These are phyloP conservation scores for Bombus haemorrhoidalis DNA, from an alignment of 1,140 invertebrate species.

Conservation along the genomic window DNA sequence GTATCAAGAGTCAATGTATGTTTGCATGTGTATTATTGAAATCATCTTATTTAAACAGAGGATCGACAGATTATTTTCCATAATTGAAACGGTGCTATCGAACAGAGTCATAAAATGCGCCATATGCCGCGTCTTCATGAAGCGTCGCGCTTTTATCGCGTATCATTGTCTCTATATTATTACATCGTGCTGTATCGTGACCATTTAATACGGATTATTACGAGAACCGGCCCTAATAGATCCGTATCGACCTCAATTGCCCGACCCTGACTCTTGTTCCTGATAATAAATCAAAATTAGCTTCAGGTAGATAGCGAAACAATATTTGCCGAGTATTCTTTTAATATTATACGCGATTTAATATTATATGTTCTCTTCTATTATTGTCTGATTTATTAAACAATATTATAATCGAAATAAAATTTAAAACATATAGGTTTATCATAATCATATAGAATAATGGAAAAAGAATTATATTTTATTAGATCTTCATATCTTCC, in stretches of 20 bases:
- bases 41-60: constrained; percentile 27
- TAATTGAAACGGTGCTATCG: constrained; percentile 35
- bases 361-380: neutral
- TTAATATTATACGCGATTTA: neutral
- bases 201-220: constrained; percentile 28
- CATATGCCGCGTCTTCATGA: constrained; percentile 37
- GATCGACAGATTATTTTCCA: constrained; percentile 33
- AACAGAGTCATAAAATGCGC: neutral
- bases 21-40: neutral
- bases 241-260: neutral
- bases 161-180: constrained; percentile 36
- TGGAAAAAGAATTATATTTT: neutral
- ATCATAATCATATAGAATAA: neutral
- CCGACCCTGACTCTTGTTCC: too few relatives aligned
- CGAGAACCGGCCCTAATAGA: constrained; percentile 13
- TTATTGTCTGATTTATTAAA: neutral
- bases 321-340: neutral
- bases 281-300: constrained; percentile 32
- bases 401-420: too few relatives aligned
- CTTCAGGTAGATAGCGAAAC: neutral
- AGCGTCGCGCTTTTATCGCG: constrained; percentile 35
- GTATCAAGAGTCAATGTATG: neutral
- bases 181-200: neutral
- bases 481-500: neutral
- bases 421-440: too few relatives aligned